Evolutionary conservation across 2,113 vertebrate genomes (phyloP).

Genomic region (Gavia stellata): DNA sequence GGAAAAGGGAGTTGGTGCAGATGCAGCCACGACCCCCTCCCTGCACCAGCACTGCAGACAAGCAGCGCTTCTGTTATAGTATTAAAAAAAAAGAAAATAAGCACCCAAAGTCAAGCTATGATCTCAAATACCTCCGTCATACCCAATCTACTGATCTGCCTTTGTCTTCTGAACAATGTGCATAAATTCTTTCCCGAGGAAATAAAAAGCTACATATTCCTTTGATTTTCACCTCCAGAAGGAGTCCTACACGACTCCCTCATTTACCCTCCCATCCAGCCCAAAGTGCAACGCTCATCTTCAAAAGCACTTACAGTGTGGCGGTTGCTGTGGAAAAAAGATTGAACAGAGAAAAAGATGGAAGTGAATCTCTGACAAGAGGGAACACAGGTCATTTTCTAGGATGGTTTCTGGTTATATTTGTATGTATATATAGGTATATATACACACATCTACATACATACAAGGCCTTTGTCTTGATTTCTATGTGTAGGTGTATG

Average conservation of each 20-base stretch:
- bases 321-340: neutral
- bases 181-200: neutral
- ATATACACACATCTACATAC: neutral
- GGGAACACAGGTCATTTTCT: neutral
- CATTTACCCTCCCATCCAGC: neutral
- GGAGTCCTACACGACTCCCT: neutral
- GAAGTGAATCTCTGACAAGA: neutral
- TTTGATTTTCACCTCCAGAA: neutral
- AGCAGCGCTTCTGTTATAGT: too few relatives aligned
- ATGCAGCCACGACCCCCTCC: neutral
- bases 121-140: neutral
- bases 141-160: neutral
- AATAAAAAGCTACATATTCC: neutral
- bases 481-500: neutral
- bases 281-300: neutral
- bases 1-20: neutral
- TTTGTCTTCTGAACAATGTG: neutral
- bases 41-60: neutral
- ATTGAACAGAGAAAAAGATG: neutral
- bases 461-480: too few relatives aligned
- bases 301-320: rapidly evolving
- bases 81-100: neutral
- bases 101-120: neutral
- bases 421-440: neutral
- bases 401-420: neutral